Conservation (phyloP, 2,888 invertebrate genomes). For the Megalurothrips usitatus region DNA sequence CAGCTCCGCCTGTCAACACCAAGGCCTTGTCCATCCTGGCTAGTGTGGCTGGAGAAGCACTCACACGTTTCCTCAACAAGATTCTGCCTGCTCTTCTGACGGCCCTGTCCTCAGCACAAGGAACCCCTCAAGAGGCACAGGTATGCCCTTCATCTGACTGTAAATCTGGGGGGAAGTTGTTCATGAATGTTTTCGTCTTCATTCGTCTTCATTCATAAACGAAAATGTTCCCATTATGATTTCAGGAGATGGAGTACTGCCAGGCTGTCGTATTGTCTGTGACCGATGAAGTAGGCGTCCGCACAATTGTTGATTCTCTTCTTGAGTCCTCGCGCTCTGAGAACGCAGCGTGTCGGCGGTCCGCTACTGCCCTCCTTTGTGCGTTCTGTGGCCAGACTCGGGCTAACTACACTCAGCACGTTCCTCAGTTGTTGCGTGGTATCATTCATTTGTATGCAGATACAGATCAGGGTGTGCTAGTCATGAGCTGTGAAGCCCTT, state of each 20-base stretch:
- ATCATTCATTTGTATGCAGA: conserved; percentile 81
- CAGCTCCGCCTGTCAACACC: conserved; percentile 82
- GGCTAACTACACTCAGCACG: conserved; percentile 80
- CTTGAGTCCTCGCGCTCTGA: conserved; percentile 69
- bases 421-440: conserved; percentile 82
- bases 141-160: background rate
- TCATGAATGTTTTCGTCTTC: conserved; percentile 30
- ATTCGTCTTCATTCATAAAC: conserved; percentile 11
- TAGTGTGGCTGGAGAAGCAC: conserved; percentile 88
- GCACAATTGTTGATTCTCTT: conserved; percentile 81
- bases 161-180: too few species aligned
- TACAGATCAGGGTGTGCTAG: conserved; percentile 71
- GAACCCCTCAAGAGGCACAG: conserved; percentile 56
- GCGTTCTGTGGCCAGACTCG: conserved; percentile 86
- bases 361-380: conserved; percentile 80
- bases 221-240: conserved; percentile 33
- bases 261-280: conserved; percentile 90
- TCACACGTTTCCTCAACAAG: conserved; percentile 83
- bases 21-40: conserved; percentile 90
- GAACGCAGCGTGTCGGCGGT: conserved; percentile 62
- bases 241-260: conserved; percentile 82
- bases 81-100: conserved; percentile 86
- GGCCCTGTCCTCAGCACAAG: conserved; percentile 67
- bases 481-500: conserved; percentile 88
- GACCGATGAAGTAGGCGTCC: conserved; percentile 78